Evolutionary conservation across 2,888 invertebrate genomes (phyloP), one percentile per base, ranked within the genome.

Genomic region (Disparrhopalites patrizii): DNA sequence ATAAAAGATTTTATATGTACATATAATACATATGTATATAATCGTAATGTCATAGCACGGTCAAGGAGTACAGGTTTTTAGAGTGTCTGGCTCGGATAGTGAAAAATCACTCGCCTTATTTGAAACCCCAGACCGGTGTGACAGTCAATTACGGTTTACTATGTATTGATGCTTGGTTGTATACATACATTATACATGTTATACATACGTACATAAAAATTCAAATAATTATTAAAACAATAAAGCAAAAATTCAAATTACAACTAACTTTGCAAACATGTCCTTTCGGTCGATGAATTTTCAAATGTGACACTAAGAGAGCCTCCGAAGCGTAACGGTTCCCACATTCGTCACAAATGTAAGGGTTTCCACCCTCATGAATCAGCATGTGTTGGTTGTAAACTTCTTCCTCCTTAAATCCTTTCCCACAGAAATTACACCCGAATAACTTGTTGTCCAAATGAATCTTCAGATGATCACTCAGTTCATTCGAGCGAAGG

Each of bases 311-410:
- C 3, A 62, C 51, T 3, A 67, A 57, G 2, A 67, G 43, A 13
- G 67, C 62, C 31, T 62, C 65, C 3, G 67, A 67, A n/a, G 65
- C 30, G 20, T 65, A 69, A 13, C 65, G 30, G 0, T 43, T 30
- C 1, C 54, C 62, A 36, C 69, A 69, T 8, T 58, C 67, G 20
- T 67, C 69, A 47, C 69, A 69, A 30, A 64, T 58, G 28, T 62
- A 69, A 4, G 69, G 69, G 40, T 67, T 67, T 2, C 58, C 52
- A 27, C 64, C 67, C 3, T 50, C 15, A 30, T 67, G 67, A 27
- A 61, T 33, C 3, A 3, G 18, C 33, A 25, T 23, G 20, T 67
- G 67, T 27, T 61, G 50, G 20, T 64, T 51, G 23, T 47, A 60
- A 13, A 5, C 15, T 3, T 30, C 50, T 40, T 40, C 28, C 3